Evolutionary conservation across 2,113 vertebrate species (phyloP).

Genomic region (human): DNA sequence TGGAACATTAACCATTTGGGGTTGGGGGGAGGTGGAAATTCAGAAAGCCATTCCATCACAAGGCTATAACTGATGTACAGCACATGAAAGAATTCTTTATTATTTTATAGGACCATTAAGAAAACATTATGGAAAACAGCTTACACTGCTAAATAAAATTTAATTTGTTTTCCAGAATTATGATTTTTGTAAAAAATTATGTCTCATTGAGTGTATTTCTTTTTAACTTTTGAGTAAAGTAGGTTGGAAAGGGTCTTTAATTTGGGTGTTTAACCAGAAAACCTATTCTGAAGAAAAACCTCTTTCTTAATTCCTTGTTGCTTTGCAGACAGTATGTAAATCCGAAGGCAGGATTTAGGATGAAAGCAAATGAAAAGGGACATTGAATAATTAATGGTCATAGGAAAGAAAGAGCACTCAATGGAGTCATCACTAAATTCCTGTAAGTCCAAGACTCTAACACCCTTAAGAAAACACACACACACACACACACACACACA

Average conservation of each 20-base stretch:
- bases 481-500: not conserved
- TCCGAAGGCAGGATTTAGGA: not conserved
- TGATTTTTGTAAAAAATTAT: conserved; percentile 13
- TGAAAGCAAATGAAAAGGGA: conserved; percentile 22
- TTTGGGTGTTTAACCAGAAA: conserved; percentile 16
- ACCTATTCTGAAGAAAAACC: conserved; percentile 8
- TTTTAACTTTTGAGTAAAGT: conserved; percentile 53
- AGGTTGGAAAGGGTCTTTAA: not conserved
- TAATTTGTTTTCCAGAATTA: conserved; percentile 42
- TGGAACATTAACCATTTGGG: conserved; percentile 33
- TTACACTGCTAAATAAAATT: conserved; percentile 51
- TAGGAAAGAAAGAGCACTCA: not conserved
- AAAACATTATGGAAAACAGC: conserved; percentile 37
- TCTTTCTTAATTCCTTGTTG: not conserved
- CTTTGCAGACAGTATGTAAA: conserved; percentile 20
- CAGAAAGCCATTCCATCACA: conserved; percentile 17
- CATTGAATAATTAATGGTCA: not conserved
- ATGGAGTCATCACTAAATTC: not conserved
- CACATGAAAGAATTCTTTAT: conserved; percentile 56
- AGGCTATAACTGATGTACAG: conserved; percentile 6
- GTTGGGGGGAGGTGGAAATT: not conserved
- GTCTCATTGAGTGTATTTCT: not conserved
- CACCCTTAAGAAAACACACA: not conserved
- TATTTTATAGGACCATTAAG: conserved; percentile 51
- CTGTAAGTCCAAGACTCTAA: not conserved